These are phyloP conservation scores for Drosophila rufa DNA, from an alignment of 1,140 invertebrate species.

Conservation along the genomic window DNA sequence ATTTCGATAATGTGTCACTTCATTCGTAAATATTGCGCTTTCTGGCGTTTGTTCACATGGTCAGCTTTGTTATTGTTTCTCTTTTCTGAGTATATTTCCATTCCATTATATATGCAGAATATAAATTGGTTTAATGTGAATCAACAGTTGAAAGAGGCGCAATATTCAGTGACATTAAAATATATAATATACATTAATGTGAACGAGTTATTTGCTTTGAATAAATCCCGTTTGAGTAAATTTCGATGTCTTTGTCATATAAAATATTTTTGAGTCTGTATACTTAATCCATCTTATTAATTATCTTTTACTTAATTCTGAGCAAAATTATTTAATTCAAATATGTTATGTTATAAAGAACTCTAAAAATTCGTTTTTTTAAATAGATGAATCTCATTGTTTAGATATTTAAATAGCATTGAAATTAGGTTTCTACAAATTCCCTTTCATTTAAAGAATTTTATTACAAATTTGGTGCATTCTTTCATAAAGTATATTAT, in stretches of 20 bases:
- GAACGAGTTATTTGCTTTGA: constrained; percentile 8
- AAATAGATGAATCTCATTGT: not conserved
- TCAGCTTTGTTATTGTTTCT: constrained; percentile 19
- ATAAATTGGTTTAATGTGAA: constrained; percentile 18
- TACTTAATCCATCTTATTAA: not conserved
- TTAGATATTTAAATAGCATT: not conserved
- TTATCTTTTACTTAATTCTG: not conserved
- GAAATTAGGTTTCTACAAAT: not conserved
- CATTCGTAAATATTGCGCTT: constrained; percentile 8
- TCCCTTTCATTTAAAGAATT: not conserved
- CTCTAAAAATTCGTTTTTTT: not conserved
- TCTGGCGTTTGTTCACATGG: constrained; percentile 6
- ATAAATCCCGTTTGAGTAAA: not conserved
- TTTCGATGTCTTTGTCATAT: not conserved
- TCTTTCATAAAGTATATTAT: not conserved
- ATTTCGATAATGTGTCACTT: constrained; percentile 7
- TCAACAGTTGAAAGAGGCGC: constrained; percentile 13
- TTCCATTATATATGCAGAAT: constrained; percentile 22
- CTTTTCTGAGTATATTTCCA: constrained; percentile 1
- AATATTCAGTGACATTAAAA: constrained; percentile 1
- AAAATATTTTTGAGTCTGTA: not conserved
- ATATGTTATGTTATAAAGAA: too few relatives aligned
- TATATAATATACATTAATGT: not conserved
- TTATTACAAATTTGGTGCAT: not conserved
- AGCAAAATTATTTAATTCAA: not conserved